phyloP scores from a whole-genome alignment of 1,140 invertebrate genomes.

The Apis laboriosa region DNA sequence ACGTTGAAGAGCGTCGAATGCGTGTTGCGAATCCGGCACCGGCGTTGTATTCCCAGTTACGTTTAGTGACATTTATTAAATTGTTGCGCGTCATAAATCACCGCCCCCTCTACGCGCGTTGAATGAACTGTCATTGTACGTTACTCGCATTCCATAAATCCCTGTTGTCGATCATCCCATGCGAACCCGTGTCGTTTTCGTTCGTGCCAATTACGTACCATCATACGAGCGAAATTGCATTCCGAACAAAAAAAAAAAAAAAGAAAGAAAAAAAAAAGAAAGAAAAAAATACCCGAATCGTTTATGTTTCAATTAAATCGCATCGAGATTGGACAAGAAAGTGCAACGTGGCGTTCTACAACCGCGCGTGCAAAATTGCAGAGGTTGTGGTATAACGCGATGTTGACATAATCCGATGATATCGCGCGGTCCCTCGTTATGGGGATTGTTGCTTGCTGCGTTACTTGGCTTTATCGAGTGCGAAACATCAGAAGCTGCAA shows the following conservation, averaged over 20 bases:
- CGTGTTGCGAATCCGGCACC: neutral
- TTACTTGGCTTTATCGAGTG: neutral
- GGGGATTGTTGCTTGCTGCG: neutral
- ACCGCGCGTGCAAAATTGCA: neutral
- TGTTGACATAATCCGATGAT: conserved; percentile 7
- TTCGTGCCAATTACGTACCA: neutral
- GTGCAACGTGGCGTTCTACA: neutral
- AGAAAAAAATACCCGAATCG: too few species aligned
- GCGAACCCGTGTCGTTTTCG: neutral
- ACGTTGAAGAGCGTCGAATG: conserved; percentile 2
- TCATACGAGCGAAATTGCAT: neutral
- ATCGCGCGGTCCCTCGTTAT: neutral
- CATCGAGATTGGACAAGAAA: neutral
- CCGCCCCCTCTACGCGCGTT: neutral
- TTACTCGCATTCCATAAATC: conserved; percentile 18
- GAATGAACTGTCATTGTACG: conserved; percentile 17
- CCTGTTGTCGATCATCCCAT: neutral
- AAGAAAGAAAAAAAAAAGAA: neutral
- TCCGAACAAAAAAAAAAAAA: too few species aligned
- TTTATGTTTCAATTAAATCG: too few species aligned
- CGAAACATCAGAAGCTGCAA: neutral
- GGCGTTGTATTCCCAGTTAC: conserved; percentile 1
- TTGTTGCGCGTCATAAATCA: conserved; percentile 39
- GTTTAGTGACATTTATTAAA: conserved; percentile 46
- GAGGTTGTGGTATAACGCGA: neutral